Base-by-base conservation (phyloP, 2,113 vertebrate species). In the Engystomops pustulosus region DNA sequence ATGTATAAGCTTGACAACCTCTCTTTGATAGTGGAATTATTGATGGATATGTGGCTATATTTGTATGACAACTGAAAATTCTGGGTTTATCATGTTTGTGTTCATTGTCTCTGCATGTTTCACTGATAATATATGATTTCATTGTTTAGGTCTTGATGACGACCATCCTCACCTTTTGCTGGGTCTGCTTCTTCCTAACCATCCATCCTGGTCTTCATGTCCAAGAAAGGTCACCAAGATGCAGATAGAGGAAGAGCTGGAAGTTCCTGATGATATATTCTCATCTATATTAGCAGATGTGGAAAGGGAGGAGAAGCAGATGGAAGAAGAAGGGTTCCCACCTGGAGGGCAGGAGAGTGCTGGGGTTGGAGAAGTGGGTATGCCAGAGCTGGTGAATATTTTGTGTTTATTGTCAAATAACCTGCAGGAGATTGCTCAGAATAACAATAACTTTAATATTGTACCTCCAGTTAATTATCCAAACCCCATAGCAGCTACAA, bases 111-210 rank as follows among this genome's bases (percentile, higher is more conserved):
- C 30, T 76, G 10, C 23, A 53, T 51, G 5, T 51, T 20, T 7
- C 14, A 8, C 3, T 49, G n/a, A n/a, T 51, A 18, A 32, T 77
- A 4, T 70, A 62, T 25, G 10, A 11, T 47, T n/a, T 17, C 55
- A 60, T 44, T 71, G 62, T 47, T 8, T n/a, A 90, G 92, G 90
- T 3, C 18, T 88, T 38, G 81, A 89, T 76, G 55, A 0, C 0
- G 70, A 84, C 67, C 81, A 82, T 69, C 87, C 89, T 0, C 65
- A 80, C 53, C 83, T 86, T 17, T 41, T 89, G 17, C 79, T 90
- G 77, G 87, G 78, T 1, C 80, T 91, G 45, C 82, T 92, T 82
- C 86, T 92, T 41, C 91, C 91, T 55, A 89, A 86, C 27, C 71
- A 85, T 58, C 62, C 74, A 23, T 79, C 36, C 11, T 85, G 62